Evolutionary conservation across 2,888 invertebrate species (phyloP), one percentile per base, ranked within the genome.

Genomic region (Pollenia griseotomentosa): DNA sequence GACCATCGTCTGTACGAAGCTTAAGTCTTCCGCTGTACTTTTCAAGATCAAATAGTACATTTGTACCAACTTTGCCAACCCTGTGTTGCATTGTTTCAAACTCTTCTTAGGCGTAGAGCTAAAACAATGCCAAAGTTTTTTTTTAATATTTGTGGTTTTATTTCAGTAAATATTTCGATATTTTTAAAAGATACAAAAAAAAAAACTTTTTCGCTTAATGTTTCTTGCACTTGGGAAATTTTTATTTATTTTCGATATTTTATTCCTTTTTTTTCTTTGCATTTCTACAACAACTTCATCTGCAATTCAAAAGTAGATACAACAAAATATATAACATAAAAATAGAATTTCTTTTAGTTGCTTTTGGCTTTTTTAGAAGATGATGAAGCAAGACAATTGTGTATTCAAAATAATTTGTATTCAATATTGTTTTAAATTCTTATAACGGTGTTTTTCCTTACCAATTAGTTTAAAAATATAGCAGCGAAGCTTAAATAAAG

Each of bases 271-370:
- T 6, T n/a, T 40, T 42, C 14, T 55, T 51, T 12, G 48, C 44
- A 46, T 65, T 81, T 81, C 57, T 68, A 23, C 9, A 65, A 63
- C 75, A 81, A 81, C 66, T 77, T 81, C 71, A 85, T 85, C 53
- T 81, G 77, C 82, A 85, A 77, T 85, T 77, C 73, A 81, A 81
- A 63, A 83, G 44, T 57, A 33, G 0, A 33, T 6, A 48, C n/a
- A 83, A 48, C 61, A 33, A 46, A 71, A 55, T 40, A 14, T 42
- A 51, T 7, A 7, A 78, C 16, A 66, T 66, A n/a, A 74, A 75
- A 82, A 82, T 82, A 23, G 59, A 75, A 59, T 74, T 51, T 42
- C 46, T 53, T 2, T 33, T 73, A 11, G 48, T 53, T 48, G n/a
- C n/a, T 40, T 33, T 66, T 78, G 33, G 4, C 40, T 40, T 46